Percentiles rank a stretch among this genome's conserved stretches.
Evolutionary conservation across 2,113 vertebrate genomes (phyloP).

Genomic region (Nymphicus hollandicus): DNA sequence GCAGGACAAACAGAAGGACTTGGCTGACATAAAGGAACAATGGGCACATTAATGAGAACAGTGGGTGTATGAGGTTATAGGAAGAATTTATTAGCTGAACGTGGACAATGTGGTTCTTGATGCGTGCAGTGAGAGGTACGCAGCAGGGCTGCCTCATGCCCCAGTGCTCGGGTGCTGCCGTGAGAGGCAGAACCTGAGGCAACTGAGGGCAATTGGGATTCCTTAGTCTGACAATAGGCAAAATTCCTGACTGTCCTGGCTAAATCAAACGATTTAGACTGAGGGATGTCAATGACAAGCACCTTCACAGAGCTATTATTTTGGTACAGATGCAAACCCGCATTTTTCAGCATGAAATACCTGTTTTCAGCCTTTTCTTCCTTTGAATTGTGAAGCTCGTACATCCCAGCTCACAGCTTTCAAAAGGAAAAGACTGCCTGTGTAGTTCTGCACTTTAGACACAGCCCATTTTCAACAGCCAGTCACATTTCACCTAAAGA

Average conservation of each 20-base stretch:
- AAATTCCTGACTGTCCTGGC: not conserved
- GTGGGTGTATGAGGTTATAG: not conserved
- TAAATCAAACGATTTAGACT: not conserved
- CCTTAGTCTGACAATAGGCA: not conserved
- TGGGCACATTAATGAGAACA: slow-evolving; percentile 15
- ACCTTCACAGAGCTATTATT: not conserved
- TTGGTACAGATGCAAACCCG: not conserved
- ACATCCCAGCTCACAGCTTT: not conserved
- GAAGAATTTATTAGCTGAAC: not conserved
- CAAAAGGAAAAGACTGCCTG: not conserved
- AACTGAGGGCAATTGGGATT: not conserved
- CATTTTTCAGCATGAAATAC: not conserved
- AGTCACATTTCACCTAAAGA: not conserved
- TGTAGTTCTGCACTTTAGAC: not conserved
- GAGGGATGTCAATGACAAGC: not conserved
- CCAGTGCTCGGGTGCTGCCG: fast-evolving
- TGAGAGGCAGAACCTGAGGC: fast-evolving
- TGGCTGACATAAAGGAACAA: slow-evolving; percentile 29
- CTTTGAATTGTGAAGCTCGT: not conserved
- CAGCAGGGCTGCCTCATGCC: not conserved
- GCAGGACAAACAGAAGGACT: slow-evolving; percentile 47
- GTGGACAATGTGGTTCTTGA: not conserved
- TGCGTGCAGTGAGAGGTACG: not conserved
- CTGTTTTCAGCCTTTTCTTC: not conserved
- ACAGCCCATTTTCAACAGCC: not conserved